Base-by-base conservation (phyloP, 2,888 invertebrate genomes). In the Aphodius sticticus region DNA sequence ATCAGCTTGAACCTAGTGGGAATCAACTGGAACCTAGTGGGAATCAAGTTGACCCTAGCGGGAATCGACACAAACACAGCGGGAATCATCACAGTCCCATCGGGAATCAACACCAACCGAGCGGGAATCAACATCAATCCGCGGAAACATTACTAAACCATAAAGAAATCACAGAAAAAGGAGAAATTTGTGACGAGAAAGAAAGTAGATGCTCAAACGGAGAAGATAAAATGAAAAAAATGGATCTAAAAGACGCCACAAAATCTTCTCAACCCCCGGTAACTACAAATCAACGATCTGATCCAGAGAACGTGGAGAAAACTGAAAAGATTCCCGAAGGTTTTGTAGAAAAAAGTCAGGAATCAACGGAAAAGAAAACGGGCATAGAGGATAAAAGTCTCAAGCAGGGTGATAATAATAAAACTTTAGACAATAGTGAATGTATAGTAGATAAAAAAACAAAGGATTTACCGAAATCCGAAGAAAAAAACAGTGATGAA, bases 101-200 rank as follows among this genome's bases (percentile, higher is more conserved):
- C 70, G 9, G 36, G 15, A 16, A 26, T 35, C 14, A 35, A 35
- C 70, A 2, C 6, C 2, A 77, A 69, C 12, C 26, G 26, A n/a
- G 26, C 14, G 35, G 70, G 14, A 69, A 12, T 77, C 69, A 69
- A 7, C 53, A 53, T 26, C 26, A 26, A 26, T 1, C 26, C 26
- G 3, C 26, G 2, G 26, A 26, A 26, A 26, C 26, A 26, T 26
- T 26, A 26, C 26, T 26, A 35, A 70, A 70, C 37, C 77, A 16
- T 70, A 79, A 76, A 16, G 77, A 38, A 7, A 69, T 69, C 7
- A 82, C 81, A 78, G 76, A 79, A n/a, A 82, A 81, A 26, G 38
- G 78, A n/a, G 80, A 79, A 77, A 35, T 53, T 16, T 26, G 76
- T 9, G 16, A 69, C 9, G 53, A 53, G 53, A 53, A 53, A 5